Base-by-base conservation (phyloP, 2,797 vertebrate species). In the Setipinna tenuifilis region DNA sequence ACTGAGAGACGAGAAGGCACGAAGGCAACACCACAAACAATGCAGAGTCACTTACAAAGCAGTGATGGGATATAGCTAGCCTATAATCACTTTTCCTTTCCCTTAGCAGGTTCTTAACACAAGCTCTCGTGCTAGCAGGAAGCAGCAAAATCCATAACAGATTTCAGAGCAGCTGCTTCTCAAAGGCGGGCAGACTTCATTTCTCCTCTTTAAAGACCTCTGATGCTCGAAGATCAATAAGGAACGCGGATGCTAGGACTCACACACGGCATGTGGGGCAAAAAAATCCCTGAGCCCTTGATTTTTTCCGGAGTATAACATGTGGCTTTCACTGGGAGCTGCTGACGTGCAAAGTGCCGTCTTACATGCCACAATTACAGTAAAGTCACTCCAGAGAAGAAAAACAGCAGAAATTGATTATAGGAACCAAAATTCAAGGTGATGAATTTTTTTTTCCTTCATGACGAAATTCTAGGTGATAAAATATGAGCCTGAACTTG, bases 1-100 rank as follows among this genome's bases (percentile, higher is more conserved):
- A 75, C 48, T 82, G 50, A 82, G 78, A 65, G n/a, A 28, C 7
- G 0, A 46, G 68, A 81, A 83, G 65, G 83, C 71, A 88, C 84
- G 82, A 87, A 86, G 35, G 86, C 88, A 89, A 90, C 85, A 87
- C 83, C 82, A 81, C 50, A 54, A 54, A 54, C 50, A 54, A 54
- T 14, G 14, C 14, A 14, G 50, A 54, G 50, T 54, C 50, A 54
- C 50, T 54, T 54, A 54, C 50, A 54, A 10, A 9, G 50, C 50
- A 54, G 50, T 54, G 50, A 54, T 7, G 6, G 9, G n/a, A 6
- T 65, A 9, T 23, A 65, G 61, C n/a, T 23, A 65, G 61, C n/a
- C 61, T 25, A 65, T 25, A 65, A 59, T 21, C 59, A 62, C 61
- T 65, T 65, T 65, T 65, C 61, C 7, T 65, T 65, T 65, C 23